Conservation (phyloP, 2,888 invertebrate species). For the Limenitis camilla region DNA sequence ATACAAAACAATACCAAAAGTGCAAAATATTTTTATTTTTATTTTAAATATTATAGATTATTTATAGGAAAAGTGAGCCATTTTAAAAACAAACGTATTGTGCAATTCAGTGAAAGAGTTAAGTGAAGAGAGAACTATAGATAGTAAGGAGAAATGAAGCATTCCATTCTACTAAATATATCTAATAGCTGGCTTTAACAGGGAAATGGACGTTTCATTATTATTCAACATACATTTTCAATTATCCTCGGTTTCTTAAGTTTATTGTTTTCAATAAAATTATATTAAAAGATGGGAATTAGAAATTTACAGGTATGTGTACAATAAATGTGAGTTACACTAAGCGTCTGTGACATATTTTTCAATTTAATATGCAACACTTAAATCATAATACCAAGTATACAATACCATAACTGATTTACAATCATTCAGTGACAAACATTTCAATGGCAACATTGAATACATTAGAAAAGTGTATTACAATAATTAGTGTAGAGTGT, state of each 20-base stretch:
- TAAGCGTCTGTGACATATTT: conserved; percentile 38
- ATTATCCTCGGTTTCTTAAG: conserved; percentile 17
- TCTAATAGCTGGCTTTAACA: conserved; percentile 74
- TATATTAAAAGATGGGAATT: conserved; percentile 32
- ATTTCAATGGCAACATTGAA: conserved; percentile 28
- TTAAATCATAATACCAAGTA: conserved; percentile 9
- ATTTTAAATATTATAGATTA: conserved; percentile 34
- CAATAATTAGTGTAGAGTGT: conserved; percentile 56
- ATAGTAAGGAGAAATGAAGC: conserved; percentile 71
- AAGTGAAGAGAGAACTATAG: conserved; percentile 67
- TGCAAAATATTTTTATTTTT: conserved; percentile 19
- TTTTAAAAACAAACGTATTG: conserved; percentile 71
- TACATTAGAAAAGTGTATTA: conserved; percentile 49
- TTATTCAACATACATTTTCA: conserved; percentile 40
- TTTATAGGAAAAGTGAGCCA: conserved; percentile 74
- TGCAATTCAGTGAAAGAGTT: conserved; percentile 70
- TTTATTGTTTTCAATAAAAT: conserved; percentile 20
- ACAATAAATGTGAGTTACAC: conserved; percentile 42
- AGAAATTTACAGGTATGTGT: conserved; percentile 36
- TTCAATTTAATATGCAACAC: conserved; percentile 23
- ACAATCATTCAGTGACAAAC: conserved; percentile 27
- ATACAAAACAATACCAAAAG: conserved; percentile 46
- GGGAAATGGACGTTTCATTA: conserved; percentile 70
- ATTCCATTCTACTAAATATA: conserved; percentile 70
- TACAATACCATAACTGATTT: conserved; percentile 15